Conservation (phyloP, 2,797 vertebrate species). For the Esox masquinongy region DNA sequence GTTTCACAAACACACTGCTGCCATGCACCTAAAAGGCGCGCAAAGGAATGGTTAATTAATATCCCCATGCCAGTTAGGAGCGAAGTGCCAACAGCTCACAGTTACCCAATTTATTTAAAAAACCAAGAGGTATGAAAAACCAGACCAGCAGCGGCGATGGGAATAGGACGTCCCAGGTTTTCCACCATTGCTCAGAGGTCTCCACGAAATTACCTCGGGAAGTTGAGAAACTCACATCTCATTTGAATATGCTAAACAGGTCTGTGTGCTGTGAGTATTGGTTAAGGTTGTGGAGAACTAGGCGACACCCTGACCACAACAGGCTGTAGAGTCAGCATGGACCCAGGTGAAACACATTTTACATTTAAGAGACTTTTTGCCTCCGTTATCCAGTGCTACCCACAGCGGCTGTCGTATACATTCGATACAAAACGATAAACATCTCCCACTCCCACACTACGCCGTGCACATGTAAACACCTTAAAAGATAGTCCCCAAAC, state of each 20-base stretch:
- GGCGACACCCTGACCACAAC: not conserved
- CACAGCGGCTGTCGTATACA: no score
- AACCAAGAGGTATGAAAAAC: conserved; percentile 34
- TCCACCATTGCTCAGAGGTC: conserved; percentile 1
- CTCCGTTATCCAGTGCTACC: no score
- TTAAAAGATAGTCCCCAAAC: conserved; percentile 1
- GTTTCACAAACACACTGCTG: not conserved
- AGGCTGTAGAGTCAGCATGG: not conserved
- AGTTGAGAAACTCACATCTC: not conserved
- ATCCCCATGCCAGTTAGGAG: not conserved
- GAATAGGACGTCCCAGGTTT: conserved; percentile 37
- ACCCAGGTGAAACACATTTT: not conserved
- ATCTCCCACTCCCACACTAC: not conserved
- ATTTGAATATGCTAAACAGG: not conserved
- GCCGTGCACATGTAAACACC: not conserved
- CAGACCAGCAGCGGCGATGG: conserved; percentile 45
- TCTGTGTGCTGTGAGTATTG: not conserved
- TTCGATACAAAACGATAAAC: not conserved
- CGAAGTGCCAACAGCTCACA: conserved; percentile 15
- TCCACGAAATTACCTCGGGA: not conserved
- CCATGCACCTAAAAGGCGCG: conserved; percentile 23
- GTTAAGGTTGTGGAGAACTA: not conserved
- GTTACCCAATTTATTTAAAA: conserved; percentile 30
- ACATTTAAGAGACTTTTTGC: no score
- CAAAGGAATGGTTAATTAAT: conserved; percentile 40